Conservation (phyloP, 1,140 invertebrate species). For the Artemia franciscana region DNA sequence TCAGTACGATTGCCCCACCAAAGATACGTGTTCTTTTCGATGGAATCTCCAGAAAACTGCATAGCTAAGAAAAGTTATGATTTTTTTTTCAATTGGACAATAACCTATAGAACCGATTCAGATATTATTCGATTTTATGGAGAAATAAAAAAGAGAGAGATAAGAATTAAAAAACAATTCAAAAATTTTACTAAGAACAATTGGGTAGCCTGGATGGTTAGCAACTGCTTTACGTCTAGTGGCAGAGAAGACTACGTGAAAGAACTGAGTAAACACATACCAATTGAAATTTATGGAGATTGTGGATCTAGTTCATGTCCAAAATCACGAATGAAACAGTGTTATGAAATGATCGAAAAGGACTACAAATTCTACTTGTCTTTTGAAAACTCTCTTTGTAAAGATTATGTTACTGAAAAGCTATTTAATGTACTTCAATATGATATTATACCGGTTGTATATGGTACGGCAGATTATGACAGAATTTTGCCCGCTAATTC, state of each 20-base stretch:
- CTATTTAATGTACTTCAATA: conserved; percentile 13
- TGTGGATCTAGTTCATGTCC: conserved; percentile 16
- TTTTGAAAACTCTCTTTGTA: conserved; percentile 14
- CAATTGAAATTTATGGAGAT: conserved; percentile 26
- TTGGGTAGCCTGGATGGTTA: conserved; percentile 30
- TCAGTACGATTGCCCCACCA: conserved; percentile 6
- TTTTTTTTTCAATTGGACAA: conserved; percentile 1
- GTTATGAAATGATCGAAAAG: conserved; percentile 10
- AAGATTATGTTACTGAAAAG: conserved; percentile 19
- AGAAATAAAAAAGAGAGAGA: background rate
- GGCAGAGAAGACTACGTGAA: conserved; percentile 19
- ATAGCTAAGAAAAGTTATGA: background rate
- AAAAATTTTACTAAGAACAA: conserved; percentile 49
- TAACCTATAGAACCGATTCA: background rate
- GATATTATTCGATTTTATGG: background rate
- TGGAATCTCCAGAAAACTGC: conserved; percentile 10
- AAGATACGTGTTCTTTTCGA: conserved; percentile 11
- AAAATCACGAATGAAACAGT: background rate
- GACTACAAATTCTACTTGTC: conserved; percentile 11
- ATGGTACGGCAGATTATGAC: conserved; percentile 13
- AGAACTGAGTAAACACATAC: conserved; percentile 20
- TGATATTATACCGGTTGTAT: conserved; percentile 14
- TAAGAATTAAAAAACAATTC: background rate
- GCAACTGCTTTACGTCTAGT: conserved; percentile 21
- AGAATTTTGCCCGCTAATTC: conserved; percentile 17